Conservation (phyloP, 2,888 invertebrate genomes). For the Vannuccia rotundouncinata region DNA sequence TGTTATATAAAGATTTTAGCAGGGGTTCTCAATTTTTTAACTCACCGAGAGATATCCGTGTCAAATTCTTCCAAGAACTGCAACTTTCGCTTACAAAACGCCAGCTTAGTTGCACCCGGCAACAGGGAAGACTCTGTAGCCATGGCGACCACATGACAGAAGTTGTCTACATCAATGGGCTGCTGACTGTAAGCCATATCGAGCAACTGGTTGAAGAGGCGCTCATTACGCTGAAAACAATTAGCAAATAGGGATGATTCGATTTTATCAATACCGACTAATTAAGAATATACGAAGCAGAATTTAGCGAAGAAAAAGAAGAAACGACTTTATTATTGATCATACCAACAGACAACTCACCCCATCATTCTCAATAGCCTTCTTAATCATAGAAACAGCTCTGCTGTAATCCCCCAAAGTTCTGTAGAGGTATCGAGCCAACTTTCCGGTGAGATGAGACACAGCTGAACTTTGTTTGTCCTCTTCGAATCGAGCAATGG, state of each 20-base stretch:
- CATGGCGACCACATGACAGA: neutral
- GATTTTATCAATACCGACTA: too few relatives aligned
- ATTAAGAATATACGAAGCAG: too few relatives aligned
- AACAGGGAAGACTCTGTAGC: neutral
- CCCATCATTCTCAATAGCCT: neutral
- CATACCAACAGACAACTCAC: neutral
- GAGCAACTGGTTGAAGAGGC: neutral
- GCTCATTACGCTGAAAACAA: neutral
- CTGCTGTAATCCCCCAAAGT: neutral
- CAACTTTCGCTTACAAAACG: neutral
- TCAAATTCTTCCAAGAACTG: neutral
- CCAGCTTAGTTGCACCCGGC: neutral
- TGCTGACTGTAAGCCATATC: neutral
- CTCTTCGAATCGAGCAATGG: neutral
- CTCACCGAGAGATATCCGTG: neutral
- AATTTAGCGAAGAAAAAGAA: too few relatives aligned
- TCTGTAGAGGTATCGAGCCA: neutral
- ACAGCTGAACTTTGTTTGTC: neutral
- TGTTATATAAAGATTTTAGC: neutral
- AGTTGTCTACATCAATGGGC: neutral
- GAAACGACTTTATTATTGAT: neutral
- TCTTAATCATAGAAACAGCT: neutral
- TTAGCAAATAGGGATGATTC: too few relatives aligned
- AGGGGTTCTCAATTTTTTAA: neutral
- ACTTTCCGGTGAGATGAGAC: neutral